These are phyloP conservation scores for rabbit (Oryctolagus cuniculus) DNA, from an alignment of 2,113 vertebrate species.

Conservation along the genomic window mOryCun1.1 NC_091448.1:25847001-25847500, in stretches of 20 bases:
- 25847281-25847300: neutral
- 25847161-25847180: slow-evolving; percentile 90
- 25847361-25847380: neutral
- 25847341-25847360: neutral
- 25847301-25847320: neutral
- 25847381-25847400: neutral
- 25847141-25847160: slow-evolving; percentile 93
- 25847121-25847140: slow-evolving; percentile 64
- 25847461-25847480: neutral
- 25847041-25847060: neutral
- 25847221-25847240: slow-evolving; percentile 56
- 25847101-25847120: neutral
- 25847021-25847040: neutral
- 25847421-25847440: neutral
- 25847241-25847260: neutral
- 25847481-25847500: neutral
- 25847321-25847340: neutral
- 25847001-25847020: neutral
- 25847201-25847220: neutral
- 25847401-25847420: neutral
- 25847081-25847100: neutral
- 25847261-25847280: neutral
- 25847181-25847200: slow-evolving; percentile 87
- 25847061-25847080: neutral
- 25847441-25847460: neutral